Conservation (phyloP, 2,113 vertebrate species). For the Noturus placidus region DNA sequence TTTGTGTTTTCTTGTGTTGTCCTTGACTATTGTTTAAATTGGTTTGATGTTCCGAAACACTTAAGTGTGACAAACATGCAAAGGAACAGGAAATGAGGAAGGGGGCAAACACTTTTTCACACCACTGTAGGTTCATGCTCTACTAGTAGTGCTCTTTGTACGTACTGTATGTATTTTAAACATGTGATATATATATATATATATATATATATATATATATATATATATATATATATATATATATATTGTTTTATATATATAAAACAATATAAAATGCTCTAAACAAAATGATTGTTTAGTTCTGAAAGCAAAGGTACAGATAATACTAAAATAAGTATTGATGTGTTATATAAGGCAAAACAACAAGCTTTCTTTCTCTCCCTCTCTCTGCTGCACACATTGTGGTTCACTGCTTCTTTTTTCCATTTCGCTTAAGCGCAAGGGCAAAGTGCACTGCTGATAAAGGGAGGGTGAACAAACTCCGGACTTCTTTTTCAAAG, state of each 20-base stretch:
- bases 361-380: no score
- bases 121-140: no score
- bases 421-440: neutral
- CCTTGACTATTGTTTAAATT: no score
- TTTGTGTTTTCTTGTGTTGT: no score
- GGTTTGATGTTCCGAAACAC: no score
- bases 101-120: no score
- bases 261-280: no score
- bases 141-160: neutral
- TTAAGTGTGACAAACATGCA: no score
- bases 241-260: neutral
- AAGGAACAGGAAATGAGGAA: no score
- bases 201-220: no score
- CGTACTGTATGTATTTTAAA: neutral
- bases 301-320: neutral
- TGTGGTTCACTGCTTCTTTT: neutral
- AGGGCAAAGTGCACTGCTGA: slow-evolving; percentile 39
- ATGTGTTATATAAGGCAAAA: neutral
- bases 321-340: neutral
- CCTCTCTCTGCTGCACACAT: neutral
- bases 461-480: slow-evolving; percentile 22
- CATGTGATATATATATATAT: no score
- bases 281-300: neutral
- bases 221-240: no score
- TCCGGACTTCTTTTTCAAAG: slow-evolving; percentile 4